Evolutionary conservation across 2,797 vertebrate genomes (phyloP), one percentile per base, ranked within the genome.

Genomic region (Ctenochaetus hawaiiensis): DNA sequence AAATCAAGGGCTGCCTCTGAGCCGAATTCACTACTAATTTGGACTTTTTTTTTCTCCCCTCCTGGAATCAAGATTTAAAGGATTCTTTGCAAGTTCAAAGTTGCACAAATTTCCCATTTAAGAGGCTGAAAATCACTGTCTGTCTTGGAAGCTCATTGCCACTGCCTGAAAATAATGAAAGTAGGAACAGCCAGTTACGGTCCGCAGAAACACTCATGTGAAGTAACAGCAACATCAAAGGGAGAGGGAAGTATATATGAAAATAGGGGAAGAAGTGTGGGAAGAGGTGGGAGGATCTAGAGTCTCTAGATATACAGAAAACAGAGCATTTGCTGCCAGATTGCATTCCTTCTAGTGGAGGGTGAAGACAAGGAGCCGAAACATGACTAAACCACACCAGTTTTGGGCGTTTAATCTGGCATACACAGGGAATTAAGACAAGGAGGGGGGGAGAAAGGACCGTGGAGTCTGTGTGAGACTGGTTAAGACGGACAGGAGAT

Each of bases 321-420:
- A 97, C 96, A 97, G 87, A 90, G 86, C 91, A 91, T 75, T 89
- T 95, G 96, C 95, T 91, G 89, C 90, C 90, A 91, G 93, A 96
- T 91, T 94, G 95, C 97, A 97, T 97, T 98, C 97, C 96, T 97
- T 96, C 94, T 93, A 94, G 96, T 96, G 96, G 95, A 92, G 94
- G 91, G 92, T 87, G 87, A 90, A 91, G 90, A 93, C 88, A 92
- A 81, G 97, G 96, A 96, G 93, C 94, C 90, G 94, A 94, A 95
- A 96, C 86, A 96, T 90, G 95, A 96, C 89, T 94, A 91, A 92
- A 93, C 91, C 92, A 92, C 89, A 96, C 96, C 96, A 96, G 96
- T 96, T 96, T 49, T 57, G 91, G 96, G 96, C 96, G 80, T 96
- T 97, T 97, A 96, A 94, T 97, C 97, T 97, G 97, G 97, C 96